Base-by-base conservation (phyloP, 1,140 invertebrate species). In the Drosophila kurseongensis region DNA sequence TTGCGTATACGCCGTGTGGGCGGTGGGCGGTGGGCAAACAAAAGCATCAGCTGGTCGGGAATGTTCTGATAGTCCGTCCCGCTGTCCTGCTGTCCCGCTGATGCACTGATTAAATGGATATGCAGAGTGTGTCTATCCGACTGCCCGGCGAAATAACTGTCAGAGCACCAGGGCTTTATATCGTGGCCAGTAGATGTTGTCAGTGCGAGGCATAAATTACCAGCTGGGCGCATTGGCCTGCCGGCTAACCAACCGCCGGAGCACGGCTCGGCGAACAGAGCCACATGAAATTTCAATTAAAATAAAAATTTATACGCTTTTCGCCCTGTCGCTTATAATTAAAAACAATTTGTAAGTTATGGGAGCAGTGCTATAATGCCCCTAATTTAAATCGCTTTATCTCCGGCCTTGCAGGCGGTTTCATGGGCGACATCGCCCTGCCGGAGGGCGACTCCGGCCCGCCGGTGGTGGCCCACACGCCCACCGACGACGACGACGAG, bases 361-460 rank as follows among this genome's bases (percentile, higher is more conserved):
- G 60, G 45, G 1, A 36, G 42, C 9, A n/a, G 16, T 44, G 29
- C 38, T 12, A 57, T 78, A 48, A 67, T 59, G 38, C 44, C 57
- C 47, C 51, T 58, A 65, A 80, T 79, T 80, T 68, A 75, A 78
- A 58, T 40, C 48, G 47, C 18, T 60, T 63, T 63, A 63, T 77
- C 35, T 48, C 5, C 52, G 44, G 18, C 42, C 57, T 75, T 76
- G 40, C 93, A 97, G 96, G 94, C 77, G 95, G 94, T 14, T 97
- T 97, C 79, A 93, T 95, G 91, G 96, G 96, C 4, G 97, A 97
- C 84, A 97, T 97, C 47, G 96, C 96, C 0, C 92, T 97, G 67
- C 94, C 96, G 27, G 94, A 96, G 54, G 92, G 68, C 0, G 76
- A 86, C 14, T 56, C 47, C 4, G 48, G 65, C n/a, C 90, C 90